Percentiles rank a stretch among this genome's conserved stretches.
These are phyloP conservation scores for Oxycera nigricornis DNA, from an alignment of 2,888 invertebrate genomes.

Conservation along the genomic window DNA sequence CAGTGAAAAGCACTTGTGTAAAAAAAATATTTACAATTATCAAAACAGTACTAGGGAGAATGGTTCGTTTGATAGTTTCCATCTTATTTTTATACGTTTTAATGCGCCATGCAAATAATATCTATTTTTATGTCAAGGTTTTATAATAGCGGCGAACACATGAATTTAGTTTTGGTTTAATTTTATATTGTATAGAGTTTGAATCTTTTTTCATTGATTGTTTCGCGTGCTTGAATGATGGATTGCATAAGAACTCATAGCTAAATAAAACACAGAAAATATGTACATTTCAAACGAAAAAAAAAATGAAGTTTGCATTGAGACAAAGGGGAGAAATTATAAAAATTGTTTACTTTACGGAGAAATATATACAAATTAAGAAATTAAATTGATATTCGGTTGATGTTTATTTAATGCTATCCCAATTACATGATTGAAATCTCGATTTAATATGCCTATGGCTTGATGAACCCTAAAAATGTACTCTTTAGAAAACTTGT, in stretches of 20 bases:
- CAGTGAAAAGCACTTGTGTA: slow-evolving; percentile 10
- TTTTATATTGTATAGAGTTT: slow-evolving; percentile 13
- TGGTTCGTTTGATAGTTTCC: neutral
- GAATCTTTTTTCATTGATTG: slow-evolving; percentile 21
- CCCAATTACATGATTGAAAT: too few species aligned
- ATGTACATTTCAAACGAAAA: slow-evolving; percentile 20
- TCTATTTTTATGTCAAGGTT: slow-evolving; percentile 8
- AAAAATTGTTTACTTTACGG: slow-evolving; percentile 35
- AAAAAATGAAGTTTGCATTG: neutral
- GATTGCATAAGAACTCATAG: slow-evolving; percentile 20
- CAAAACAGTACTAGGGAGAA: slow-evolving; percentile 1
- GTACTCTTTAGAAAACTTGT: too few species aligned
- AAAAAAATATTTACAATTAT: neutral
- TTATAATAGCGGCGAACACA: neutral
- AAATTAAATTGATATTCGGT: neutral
- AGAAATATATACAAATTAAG: slow-evolving; percentile 29
- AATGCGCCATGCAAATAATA: neutral
- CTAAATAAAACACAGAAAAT: neutral
- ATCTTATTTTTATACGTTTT: slow-evolving; percentile 10
- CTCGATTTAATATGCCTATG: too few species aligned
- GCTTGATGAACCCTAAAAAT: too few species aligned
- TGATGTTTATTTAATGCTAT: neutral
- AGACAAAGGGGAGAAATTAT: neutral
- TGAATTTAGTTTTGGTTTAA: neutral
- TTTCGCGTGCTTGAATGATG: slow-evolving; percentile 42